Base-by-base conservation (phyloP, 2,113 vertebrate species). In the Natator depressus region DNA sequence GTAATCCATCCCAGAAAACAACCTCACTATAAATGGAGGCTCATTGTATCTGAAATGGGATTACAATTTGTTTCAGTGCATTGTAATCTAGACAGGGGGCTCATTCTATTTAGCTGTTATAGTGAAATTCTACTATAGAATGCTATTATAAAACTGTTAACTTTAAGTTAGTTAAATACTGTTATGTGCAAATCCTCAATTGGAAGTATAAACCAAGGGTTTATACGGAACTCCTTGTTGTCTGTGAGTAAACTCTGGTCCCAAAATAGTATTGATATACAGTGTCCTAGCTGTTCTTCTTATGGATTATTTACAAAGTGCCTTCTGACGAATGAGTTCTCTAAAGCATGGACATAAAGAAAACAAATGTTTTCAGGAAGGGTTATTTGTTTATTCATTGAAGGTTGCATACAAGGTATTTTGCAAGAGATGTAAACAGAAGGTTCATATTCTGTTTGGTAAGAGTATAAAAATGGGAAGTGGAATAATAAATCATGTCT, bases 201-300 rank as follows among this genome's bases (percentile, higher is more conserved):
- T 47, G 42, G 13, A 47, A 19, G 11, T 35, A 72, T 38, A 83
- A 82, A 93, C 9, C 84, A 96, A 80, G 31, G 17, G 65, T 76
- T 94, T 95, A 69, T 84, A 62, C 89, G 53, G 3, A 80, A 94
- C 87, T 38, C 38, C 79, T 94, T 93, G 22, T 42, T 85, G 75
- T 80, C 42, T 90, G 1, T 38, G 38, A 84, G 82, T 55, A 89
- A 89, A 76, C 38, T 85, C 82, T 31, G 27, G 10, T 29, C 46
- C 62, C 89, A 88, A 92, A 62, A 89, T 46, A 91, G 50, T 2
- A 62, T 50, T 87, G 79, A 38, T 86, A 76, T 46, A 19, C 53
- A 50, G 19, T 27, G 47, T 93, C 55, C 84, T 47, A 25, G 27
- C 24, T 84, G 16, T 47, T 1, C 69, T 76, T 90, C 53, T n/a